phyloP scores from a whole-genome alignment of 92 coral and sea anemone species.

The Umimayanthus kanabou region DNA sequence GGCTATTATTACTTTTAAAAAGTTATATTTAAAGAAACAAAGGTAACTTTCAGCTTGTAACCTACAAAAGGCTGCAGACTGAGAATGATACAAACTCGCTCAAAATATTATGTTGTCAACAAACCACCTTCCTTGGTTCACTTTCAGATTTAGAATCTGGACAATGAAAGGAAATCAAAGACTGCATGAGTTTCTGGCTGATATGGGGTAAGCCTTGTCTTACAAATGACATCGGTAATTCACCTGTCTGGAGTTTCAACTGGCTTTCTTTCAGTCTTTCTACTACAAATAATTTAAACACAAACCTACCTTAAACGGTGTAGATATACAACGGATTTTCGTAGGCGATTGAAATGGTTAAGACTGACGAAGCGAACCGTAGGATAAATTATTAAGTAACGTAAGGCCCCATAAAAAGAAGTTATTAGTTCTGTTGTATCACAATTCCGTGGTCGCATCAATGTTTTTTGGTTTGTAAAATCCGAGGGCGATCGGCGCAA shows the following conservation, averaged over 20 bases:
- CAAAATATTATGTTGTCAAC: not conserved
- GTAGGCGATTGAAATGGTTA: not conserved
- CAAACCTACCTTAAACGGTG: not conserved
- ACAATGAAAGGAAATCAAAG: conserved; percentile 89
- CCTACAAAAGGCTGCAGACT: too few relatives aligned
- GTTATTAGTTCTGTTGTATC: not conserved
- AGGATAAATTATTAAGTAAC: too few relatives aligned
- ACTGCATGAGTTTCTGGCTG: conserved; percentile 90
- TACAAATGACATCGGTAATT: not conserved
- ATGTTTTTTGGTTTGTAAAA: not conserved
- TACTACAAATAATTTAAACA: not conserved
- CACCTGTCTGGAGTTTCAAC: not conserved
- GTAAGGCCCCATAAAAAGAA: not conserved
- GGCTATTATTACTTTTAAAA: too few relatives aligned
- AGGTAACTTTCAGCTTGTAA: too few relatives aligned
- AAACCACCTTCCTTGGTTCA: not conserved
- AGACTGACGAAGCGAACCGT: not conserved
- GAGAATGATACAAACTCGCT: too few relatives aligned
- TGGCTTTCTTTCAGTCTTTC: too few relatives aligned
- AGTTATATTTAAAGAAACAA: too few relatives aligned
- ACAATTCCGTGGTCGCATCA: too few relatives aligned
- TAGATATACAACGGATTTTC: not conserved
- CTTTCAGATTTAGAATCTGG: conserved; percentile 92
- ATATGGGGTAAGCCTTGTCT: conserved; percentile 78
- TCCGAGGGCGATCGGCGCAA: too few relatives aligned